Conservation (phyloP, 37 sponge, comb jelly and placozoan species). For the Diacarnus erythraeanus region DNA sequence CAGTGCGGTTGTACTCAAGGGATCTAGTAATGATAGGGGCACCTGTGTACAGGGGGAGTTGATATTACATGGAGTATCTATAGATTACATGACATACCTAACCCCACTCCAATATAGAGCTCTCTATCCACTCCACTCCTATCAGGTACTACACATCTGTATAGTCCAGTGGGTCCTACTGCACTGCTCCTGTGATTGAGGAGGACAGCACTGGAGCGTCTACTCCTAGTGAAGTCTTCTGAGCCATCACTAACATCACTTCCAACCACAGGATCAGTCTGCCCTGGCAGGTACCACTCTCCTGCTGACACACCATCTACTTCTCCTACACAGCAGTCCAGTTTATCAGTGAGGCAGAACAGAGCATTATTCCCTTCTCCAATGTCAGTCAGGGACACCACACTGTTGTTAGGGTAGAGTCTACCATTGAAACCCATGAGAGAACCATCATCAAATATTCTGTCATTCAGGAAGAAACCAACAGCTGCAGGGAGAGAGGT, state of each 20-base stretch:
- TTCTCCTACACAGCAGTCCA: background rate
- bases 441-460: no score
- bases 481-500: background rate
- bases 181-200: slow-evolving; percentile 6
- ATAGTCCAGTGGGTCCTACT: background rate
- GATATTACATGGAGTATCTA: background rate
- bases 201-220: slow-evolving; percentile 1
- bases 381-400: background rate
- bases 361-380: no score
- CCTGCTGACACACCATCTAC: no score
- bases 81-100: background rate
- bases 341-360: background rate
- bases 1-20: background rate
- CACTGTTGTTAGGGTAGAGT: slow-evolving; percentile 10
- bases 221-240: background rate
- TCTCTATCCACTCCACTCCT: background rate
- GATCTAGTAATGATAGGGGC: background rate
- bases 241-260: background rate
- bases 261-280: no score
- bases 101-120: background rate
- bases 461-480: background rate
- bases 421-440: no score
- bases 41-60: background rate
- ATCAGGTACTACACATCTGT: slow-evolving; percentile 13
- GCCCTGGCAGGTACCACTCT: no score